A percentile compares a stretch with the other conserved stretches of the same genome.
Evolutionary conservation across 2,113 vertebrate species (phyloP).

Genomic region (Epinephelus cyanopodus): DNA sequence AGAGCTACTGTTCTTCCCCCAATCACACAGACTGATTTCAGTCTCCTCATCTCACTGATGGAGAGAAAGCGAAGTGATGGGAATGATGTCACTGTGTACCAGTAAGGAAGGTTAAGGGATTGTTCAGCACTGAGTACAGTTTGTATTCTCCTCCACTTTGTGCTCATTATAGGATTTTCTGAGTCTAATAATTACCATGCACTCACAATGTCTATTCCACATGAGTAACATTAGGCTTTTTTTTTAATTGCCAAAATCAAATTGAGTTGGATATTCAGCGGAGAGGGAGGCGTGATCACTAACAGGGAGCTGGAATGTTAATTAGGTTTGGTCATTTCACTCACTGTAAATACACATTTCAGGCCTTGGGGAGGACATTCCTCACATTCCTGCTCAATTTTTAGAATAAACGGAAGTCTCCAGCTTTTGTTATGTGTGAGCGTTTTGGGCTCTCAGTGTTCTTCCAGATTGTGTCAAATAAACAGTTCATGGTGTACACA

Average conservation of each 20-base stretch:
- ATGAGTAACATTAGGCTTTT: conserved; percentile 13
- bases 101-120: no score
- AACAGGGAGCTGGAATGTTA: conserved; percentile 39
- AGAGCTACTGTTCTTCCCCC: background rate
- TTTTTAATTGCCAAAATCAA: conserved; percentile 21
- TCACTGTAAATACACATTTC: conserved; percentile 40
- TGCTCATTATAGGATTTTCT: conserved; percentile 1
- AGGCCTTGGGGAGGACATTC: conserved; percentile 34
- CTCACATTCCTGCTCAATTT: conserved; percentile 37
- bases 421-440: conserved; percentile 13
- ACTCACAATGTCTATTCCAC: conserved; percentile 8
- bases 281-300: background rate
- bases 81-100: background rate
- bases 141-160: conserved; percentile 2
- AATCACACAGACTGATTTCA: background rate
- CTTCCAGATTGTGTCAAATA: background rate
- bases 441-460: background rate
- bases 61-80: background rate
- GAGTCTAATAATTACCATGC: conserved; percentile 5
- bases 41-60: background rate
- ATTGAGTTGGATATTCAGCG: conserved; percentile 13
- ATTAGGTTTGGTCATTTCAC: conserved; percentile 31
- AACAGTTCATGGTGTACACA: background rate
- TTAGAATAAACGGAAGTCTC: conserved; percentile 9
- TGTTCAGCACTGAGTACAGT: no score